Conservation (phyloP, 2,888 invertebrate genomes). For the Spialia ferax region DNA sequence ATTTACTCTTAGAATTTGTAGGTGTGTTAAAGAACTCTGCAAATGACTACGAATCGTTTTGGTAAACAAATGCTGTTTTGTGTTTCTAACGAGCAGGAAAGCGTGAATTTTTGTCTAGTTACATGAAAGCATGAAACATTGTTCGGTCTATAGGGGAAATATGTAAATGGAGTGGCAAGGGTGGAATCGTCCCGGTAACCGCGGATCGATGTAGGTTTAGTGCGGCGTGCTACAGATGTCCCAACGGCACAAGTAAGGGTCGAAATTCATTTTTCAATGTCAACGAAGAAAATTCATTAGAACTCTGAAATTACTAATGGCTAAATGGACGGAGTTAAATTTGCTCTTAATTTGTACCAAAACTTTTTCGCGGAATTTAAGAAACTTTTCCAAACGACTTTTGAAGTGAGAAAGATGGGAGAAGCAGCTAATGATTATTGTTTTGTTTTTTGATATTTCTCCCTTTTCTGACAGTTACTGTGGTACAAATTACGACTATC, state of each 20-base stretch:
- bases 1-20: not conserved
- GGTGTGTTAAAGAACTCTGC: not conserved
- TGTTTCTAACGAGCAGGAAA: conserved; percentile 29
- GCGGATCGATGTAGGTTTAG: conserved; percentile 63
- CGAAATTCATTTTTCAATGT: conserved; percentile 85
- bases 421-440: conserved; percentile 79
- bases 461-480: conserved; percentile 24
- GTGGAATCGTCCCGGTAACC: conserved; percentile 55
- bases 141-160: conserved; percentile 43
- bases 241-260: conserved; percentile 70
- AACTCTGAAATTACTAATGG: conserved; percentile 86
- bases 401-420: conserved; percentile 79
- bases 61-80: not conserved
- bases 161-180: conserved; percentile 51
- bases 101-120: conserved; percentile 36
- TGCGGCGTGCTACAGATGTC: conserved; percentile 64
- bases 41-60: not conserved
- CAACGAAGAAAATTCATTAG: conserved; percentile 86
- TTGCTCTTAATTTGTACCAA: conserved; percentile 84
- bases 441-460: conserved; percentile 58
- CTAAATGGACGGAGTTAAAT: conserved; percentile 84
- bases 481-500: conserved; percentile 28
- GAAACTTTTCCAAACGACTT: conserved; percentile 80
- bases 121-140: conserved; percentile 39
- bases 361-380: conserved; percentile 81